Evolutionary conservation across 1,140 invertebrate species (phyloP), one percentile per base, ranked within the genome.

Genomic region (Pseudobourletiella spinata): DNA sequence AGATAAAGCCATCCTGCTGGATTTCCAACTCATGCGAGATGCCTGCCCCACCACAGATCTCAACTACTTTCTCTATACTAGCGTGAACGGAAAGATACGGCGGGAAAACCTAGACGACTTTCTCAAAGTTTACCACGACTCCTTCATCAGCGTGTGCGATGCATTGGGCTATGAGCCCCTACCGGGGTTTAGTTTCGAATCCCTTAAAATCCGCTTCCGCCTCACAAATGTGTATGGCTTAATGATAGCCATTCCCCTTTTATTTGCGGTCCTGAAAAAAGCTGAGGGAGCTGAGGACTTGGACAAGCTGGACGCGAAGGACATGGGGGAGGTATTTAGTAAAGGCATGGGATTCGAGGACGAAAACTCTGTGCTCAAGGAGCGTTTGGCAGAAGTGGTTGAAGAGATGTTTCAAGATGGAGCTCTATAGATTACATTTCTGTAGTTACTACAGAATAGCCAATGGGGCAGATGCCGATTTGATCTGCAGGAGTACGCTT

Each of bases 71-170:
- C 18, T 66, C 25, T 60, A 62, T 48, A 56, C 61, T 15, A 48
- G 56, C 24, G 62, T 56, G 11, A 46, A 58, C 4, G 22, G 14
- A 6, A 54, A 64, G 1, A 57, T 35, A 18, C 54, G 58, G 11
- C 52, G 65, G 54, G 59, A 61, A 0, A 61, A 73, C 57, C 67
- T 73, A 14, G 28, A 48, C 2, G 59, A 73, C 1, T 71, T 78
- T 66, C 16, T 79, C 1, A 48, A 63, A 3, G 65, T 75, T 65
- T 79, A 79, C 68, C 74, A 76, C 20, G 57, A 63, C 0, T 68
- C 62, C 2, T 64, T 44, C 30, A 43, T 50, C 29, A 46, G 59
- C 46, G 16, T 58, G 15, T 65, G 64, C 28, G 18, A 15, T 1
- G n/a, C 28, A 2, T 30, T 65, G 2, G 46, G 39, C 20, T 35